Evolutionary conservation across 30 jellyfish, hydroid and myxozoan genomes (phyloP), one percentile per base, ranked within the genome.

Genomic region (Aurelia aurita): DNA sequence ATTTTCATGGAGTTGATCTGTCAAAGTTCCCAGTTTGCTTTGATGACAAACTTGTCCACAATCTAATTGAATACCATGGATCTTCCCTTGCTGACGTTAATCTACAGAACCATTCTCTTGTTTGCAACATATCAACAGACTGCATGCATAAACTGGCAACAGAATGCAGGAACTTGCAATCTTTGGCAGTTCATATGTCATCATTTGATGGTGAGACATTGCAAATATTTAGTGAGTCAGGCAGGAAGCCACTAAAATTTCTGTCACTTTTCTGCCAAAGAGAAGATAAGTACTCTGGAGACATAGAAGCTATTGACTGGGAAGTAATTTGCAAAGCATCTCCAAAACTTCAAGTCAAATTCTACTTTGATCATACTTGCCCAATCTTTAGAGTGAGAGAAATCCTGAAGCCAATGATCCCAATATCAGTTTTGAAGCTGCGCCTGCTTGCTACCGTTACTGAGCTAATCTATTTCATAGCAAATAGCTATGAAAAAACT

Each of bases 11-110:
- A 16, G 68, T 85, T 46, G 95, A 85, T 53, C 47, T 85, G 31
- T 85, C 95, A 5, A 85, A 85, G 32, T 85, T 85, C 22, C 95
- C 95, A 21, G 84, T 72, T 22, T 80, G 83, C 46, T 43, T 85
- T 10, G 49, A 72, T 20, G 87, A 72, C 47, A 25, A 44, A 35
- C 29, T 85, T 10, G 57, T 85, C 47, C 32, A 43, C 5, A 49
- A 26, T 20, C 66, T 85, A 13, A 74, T 54, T 3, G 67, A 44
- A 28, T 19, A 23, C 72, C 95, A 85, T 58, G 81, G 55, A 10
- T 16, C 60, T 47, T 18, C 43, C 12, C 69, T 85, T 39, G 31
- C n/a, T 20, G 72, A 72, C 2, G 27, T 85, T 5, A 72, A 74
- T 14, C 26, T 85, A 5, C 88, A 85, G 66, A 85, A 85, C 54